These are phyloP conservation scores for Euspilapteryx auroguttella DNA, from an alignment of 2,888 invertebrate species.

Conservation along the genomic window DNA sequence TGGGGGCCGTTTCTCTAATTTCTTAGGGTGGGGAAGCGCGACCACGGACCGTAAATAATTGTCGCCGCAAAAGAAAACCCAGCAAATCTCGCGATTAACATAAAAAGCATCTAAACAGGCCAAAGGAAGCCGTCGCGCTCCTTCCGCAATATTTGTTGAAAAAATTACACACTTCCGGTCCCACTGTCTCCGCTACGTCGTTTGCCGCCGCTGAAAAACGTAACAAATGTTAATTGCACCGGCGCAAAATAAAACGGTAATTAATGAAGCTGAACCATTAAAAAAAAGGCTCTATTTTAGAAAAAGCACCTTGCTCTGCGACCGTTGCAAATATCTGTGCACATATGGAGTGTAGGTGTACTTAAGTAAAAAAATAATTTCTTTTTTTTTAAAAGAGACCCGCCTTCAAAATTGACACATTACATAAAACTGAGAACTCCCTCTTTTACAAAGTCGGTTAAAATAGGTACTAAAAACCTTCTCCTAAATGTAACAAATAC, in stretches of 20 bases:
- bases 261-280: constrained; percentile 33
- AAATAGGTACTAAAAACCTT: too few species aligned
- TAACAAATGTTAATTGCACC: constrained; percentile 46
- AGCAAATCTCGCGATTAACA: constrained; percentile 54
- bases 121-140: constrained; percentile 45
- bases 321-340: too few species aligned
- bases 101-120: constrained; percentile 57
- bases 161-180: constrained; percentile 51
- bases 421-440: too few species aligned
- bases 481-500: too few species aligned
- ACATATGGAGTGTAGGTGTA: too few species aligned
- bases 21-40: too few species aligned
- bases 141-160: constrained; percentile 57
- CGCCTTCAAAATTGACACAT: too few species aligned
- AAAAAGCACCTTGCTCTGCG: constrained; percentile 1
- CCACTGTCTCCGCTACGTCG: constrained; percentile 35
- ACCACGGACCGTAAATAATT: constrained; percentile 42
- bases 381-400: too few species aligned
- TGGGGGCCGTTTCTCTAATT: too few species aligned
- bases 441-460: too few species aligned
- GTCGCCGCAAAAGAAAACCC: constrained; percentile 45
- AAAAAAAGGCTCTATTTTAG: constrained; percentile 15
- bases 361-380: too few species aligned
- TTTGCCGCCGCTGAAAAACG: constrained; percentile 24
- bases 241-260: constrained; percentile 37